Base-by-base conservation (phyloP, 1,140 invertebrate genomes). In the Dendrolimus punctatus region DNA sequence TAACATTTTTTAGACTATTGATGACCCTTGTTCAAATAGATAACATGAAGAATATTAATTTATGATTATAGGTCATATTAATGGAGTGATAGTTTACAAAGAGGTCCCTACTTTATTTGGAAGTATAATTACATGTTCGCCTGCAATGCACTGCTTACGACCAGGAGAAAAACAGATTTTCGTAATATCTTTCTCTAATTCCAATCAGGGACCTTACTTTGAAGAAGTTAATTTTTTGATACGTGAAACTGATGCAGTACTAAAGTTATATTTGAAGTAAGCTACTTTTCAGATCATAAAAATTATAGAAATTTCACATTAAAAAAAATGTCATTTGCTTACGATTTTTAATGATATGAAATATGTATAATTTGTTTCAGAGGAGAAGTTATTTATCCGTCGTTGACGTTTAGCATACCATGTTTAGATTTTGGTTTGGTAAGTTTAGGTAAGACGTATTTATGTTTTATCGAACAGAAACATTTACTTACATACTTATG, bases 261-360 rank as follows among this genome's bases (percentile, higher is more conserved):
- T 82, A 4, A 85, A 81, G 51, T 55, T 85, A 0, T 84, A 84
- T 68, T 71, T 85, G 47, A 85, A 84, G 82, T 85, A 71, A 71
- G 68, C 58, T 47, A 40, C 5, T 39, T 40, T 39, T 8, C 39
- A 38, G 10, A 49, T 5, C 8, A 10, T 5, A 8, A 49, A 9
- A 8, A 49, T 8, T 40, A 10, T 46, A 36, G 36, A 46, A 9
- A 6, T n/a, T 42, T 47, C 23, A 46, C 37, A 39, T 46, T 23
- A 8, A 9, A 46, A 46, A 8, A 47, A 36, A 49, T 41, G 39
- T 54, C 37, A 46, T 55, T 54, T 40, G n/a, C 3, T 23, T 23
- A 3, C 23, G 23, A 23, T 23, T 23, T 23, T 23, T 1, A 23
- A 23, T 23, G 23, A 23, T 23, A 23, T 23, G 23, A 23, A 23